Evolutionary conservation across 2,797 vertebrate species (phyloP).

Genomic region (Leucoraja ocellata): DNA sequence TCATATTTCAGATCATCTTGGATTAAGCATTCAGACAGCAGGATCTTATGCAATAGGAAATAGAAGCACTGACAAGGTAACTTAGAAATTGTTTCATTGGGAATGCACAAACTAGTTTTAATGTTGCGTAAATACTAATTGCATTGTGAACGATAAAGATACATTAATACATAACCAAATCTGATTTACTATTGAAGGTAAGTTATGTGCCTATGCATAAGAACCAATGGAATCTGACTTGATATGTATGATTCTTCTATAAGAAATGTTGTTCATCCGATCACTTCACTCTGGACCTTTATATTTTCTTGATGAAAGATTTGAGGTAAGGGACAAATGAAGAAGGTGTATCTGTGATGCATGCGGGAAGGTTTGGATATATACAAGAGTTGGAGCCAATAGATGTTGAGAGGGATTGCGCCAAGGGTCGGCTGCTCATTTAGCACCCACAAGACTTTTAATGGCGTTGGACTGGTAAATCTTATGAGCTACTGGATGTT

Average conservation of each 20-base stretch:
- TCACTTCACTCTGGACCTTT: not conserved
- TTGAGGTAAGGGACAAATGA: not conserved
- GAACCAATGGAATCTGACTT: not conserved
- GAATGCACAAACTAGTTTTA: not conserved
- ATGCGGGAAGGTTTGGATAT: too few relatives aligned
- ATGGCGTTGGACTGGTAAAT: too few relatives aligned
- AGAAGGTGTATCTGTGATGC: too few relatives aligned
- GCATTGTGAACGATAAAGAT: not conserved
- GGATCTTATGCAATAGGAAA: slow-evolving; percentile 64
- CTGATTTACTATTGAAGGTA: not conserved
- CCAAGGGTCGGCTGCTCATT: too few relatives aligned
- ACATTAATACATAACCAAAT: not conserved
- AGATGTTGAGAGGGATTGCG: too few relatives aligned
- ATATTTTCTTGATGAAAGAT: not conserved
- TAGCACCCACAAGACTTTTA: too few relatives aligned
- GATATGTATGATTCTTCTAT: not conserved
- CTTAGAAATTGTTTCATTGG: slow-evolving; percentile 37
- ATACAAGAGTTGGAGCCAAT: too few relatives aligned
- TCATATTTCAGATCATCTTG: slow-evolving; percentile 51
- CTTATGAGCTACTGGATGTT: too few relatives aligned
- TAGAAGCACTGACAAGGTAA: slow-evolving; percentile 53
- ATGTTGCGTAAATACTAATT: not conserved
- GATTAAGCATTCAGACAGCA: slow-evolving; percentile 61
- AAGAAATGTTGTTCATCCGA: too few relatives aligned
- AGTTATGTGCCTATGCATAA: not conserved